Conservation (phyloP, 2,797 vertebrate species). For the Argyrosomus regius region DNA sequence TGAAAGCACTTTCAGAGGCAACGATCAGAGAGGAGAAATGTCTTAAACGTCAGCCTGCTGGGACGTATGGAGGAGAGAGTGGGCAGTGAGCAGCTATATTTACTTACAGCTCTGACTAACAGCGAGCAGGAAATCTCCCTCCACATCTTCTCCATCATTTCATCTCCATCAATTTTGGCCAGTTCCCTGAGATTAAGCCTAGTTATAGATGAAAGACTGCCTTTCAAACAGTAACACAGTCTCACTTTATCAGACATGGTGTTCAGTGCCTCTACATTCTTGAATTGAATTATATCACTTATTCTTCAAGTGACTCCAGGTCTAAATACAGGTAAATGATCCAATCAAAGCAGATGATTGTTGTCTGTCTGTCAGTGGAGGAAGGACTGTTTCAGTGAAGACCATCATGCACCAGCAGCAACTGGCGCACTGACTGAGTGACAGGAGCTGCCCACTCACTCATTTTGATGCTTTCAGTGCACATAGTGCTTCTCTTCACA, state of each 20-base stretch:
- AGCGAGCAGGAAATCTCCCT: conserved; percentile 51
- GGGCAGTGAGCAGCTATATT: conserved; percentile 70
- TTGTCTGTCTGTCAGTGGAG: neutral
- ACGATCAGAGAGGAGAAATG: conserved; percentile 25
- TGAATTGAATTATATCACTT: neutral
- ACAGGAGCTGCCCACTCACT: conserved; percentile 34
- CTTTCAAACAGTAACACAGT: conserved; percentile 4
- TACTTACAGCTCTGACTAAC: conserved; percentile 77
- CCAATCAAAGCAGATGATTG: neutral
- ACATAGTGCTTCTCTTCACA: conserved; percentile 1
- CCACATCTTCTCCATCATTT: conserved; percentile 47
- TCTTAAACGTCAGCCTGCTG: conserved; percentile 47
- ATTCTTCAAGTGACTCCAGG: neutral
- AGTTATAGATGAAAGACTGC: neutral
- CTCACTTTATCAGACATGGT: neutral
- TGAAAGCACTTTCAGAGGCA: conserved; percentile 17
- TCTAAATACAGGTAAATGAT: neutral
- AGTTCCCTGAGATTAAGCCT: conserved; percentile 15
- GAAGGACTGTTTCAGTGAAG: conserved; percentile 2
- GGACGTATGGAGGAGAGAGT: conserved; percentile 70
- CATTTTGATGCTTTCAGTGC: neutral
- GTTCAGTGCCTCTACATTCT: neutral
- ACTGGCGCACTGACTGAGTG: neutral
- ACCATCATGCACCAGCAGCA: neutral
- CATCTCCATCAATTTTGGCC: conserved; percentile 18